Evolutionary conservation across 2,797 vertebrate species (phyloP).

Genomic region (Xenops minutus): DNA sequence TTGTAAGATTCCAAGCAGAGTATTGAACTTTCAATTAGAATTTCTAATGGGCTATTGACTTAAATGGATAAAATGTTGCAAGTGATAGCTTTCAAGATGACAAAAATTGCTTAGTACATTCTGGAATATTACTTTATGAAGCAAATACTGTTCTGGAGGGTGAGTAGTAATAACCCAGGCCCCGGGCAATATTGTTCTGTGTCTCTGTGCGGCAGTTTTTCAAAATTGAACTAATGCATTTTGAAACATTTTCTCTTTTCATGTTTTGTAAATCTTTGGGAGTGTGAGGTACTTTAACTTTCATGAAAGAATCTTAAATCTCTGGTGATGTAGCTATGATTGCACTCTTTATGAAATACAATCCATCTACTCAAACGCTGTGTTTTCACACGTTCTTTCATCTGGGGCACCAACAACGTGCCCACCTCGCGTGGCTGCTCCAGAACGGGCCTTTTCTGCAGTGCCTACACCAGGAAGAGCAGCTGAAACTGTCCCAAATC

Average conservation of each 20-base stretch:
- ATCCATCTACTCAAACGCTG: neutral
- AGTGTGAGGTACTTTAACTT: constrained; percentile 49
- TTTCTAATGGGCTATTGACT: constrained; percentile 97
- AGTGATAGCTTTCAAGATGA: constrained; percentile 84
- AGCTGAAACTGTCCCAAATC: constrained; percentile 7
- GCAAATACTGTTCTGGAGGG: constrained; percentile 61
- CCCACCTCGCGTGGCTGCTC: neutral
- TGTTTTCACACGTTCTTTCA: neutral
- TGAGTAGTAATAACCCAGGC: constrained; percentile 57
- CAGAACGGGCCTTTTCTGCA: neutral
- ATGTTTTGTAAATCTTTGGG: constrained; percentile 64
- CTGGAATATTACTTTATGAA: constrained; percentile 80
- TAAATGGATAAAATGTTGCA: constrained; percentile 93
- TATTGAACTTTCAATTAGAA: constrained; percentile 98
- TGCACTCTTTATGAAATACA: constrained; percentile 27
- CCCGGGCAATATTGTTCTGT: constrained; percentile 55
- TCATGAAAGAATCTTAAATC: constrained; percentile 45
- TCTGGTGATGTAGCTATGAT: constrained; percentile 4
- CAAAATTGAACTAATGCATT: constrained; percentile 60
- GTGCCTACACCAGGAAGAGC: constrained; percentile 8
- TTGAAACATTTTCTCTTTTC: constrained; percentile 61
- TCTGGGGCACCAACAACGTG: neutral
- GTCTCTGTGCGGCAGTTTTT: constrained; percentile 44
- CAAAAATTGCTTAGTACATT: constrained; percentile 80
- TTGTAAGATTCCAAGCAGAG: constrained; percentile 84